A percentile compares a stretch with the other conserved stretches of the same genome.
phyloP scores from a whole-genome alignment of 1,140 invertebrate species.

The Telenomus remus region DNA sequence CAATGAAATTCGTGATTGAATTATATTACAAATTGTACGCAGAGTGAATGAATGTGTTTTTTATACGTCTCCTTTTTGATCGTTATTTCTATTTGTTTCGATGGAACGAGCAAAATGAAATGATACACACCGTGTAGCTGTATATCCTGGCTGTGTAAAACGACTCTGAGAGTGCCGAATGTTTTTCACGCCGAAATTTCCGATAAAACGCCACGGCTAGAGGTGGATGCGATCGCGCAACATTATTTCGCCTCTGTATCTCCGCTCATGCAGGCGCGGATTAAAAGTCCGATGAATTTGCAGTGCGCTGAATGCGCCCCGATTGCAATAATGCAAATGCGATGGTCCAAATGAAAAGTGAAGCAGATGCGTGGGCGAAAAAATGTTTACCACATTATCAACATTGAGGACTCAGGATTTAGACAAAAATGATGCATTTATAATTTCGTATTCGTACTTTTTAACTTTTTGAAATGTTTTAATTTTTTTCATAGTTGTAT shows the following conservation, averaged over 20 bases:
- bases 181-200: constrained; percentile 51
- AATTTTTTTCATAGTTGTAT: no score
- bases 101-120: no score
- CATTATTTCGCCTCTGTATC: constrained; percentile 37
- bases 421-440: no score
- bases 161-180: constrained; percentile 25
- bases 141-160: constrained; percentile 26
- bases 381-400: constrained; percentile 21
- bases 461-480: no score
- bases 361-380: constrained; percentile 15
- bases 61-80: no score
- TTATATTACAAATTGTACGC: no score
- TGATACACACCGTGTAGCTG: no score
- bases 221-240: constrained; percentile 15
- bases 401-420: constrained; percentile 2
- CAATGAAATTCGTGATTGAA: no score
- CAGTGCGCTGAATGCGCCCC: constrained; percentile 39
- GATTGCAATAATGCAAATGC: constrained; percentile 58
- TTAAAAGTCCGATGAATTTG: constrained; percentile 55
- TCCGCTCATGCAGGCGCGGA: constrained; percentile 23
- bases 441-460: no score
- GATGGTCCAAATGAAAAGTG: constrained; percentile 52
- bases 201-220: constrained; percentile 47
- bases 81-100: no score
- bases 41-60: no score